Evolutionary conservation across 2,888 invertebrate species (phyloP).

Genomic region (Lymantria monacha): DNA sequence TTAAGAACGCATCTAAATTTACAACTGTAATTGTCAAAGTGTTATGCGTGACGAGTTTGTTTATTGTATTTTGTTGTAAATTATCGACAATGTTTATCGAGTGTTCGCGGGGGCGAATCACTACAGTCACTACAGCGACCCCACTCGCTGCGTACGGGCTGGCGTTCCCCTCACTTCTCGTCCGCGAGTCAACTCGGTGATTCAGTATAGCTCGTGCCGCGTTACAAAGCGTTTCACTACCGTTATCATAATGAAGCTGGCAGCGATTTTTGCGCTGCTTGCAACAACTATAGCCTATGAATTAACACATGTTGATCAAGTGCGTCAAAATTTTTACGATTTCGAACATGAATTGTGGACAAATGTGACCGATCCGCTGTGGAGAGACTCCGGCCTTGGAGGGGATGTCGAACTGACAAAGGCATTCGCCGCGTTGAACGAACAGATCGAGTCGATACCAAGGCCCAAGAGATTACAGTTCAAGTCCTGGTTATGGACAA

Average conservation of each 20-base stretch:
- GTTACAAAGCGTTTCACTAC: constrained; percentile 43
- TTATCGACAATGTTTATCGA: constrained; percentile 25
- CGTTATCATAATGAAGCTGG: constrained; percentile 54
- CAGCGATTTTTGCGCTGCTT: constrained; percentile 59
- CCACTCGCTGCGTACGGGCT: constrained; percentile 47
- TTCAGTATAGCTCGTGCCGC: constrained; percentile 59
- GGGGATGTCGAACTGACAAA: constrained; percentile 83
- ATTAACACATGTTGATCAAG: constrained; percentile 78
- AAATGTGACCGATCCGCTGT: constrained; percentile 64
- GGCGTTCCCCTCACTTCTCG: constrained; percentile 50
- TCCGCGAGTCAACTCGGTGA: constrained; percentile 14
- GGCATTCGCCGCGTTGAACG: constrained; percentile 80
- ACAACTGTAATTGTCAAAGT: constrained; percentile 10
- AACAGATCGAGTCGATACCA: constrained; percentile 66
- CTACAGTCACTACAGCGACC: constrained; percentile 57
- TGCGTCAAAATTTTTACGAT: constrained; percentile 82
- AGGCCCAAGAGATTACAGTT: constrained; percentile 48
- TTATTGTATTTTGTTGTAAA: constrained; percentile 2
- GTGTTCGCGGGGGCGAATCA: constrained; percentile 36
- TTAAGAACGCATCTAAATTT: constrained; percentile 5
- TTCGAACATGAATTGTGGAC: constrained; percentile 80
- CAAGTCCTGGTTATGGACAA: constrained; percentile 84
- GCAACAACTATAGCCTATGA: constrained; percentile 51
- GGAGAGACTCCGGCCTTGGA: constrained; percentile 59
- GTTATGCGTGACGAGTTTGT: constrained; percentile 2